These are phyloP conservation scores for Pseudolycoriella hygida DNA, from an alignment of 2,888 invertebrate species.

Conservation along the genomic window DNA sequence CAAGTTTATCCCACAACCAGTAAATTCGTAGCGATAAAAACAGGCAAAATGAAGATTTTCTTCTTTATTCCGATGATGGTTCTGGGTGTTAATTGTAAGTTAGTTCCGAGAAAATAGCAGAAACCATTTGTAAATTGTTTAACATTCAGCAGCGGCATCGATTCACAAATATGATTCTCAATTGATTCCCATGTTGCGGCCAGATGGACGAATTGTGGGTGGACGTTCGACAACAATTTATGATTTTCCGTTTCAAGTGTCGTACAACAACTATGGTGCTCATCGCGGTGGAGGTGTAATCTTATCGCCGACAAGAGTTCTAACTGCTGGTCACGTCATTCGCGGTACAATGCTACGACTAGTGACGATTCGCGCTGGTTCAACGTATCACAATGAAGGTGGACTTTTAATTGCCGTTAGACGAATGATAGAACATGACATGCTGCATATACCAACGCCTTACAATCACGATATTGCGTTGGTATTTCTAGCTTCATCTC, in stretches of 20 bases:
- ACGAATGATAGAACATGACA: neutral
- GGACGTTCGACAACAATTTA: neutral
- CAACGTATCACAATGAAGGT: slow-evolving; percentile 16
- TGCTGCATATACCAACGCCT: neutral
- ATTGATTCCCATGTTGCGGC: neutral
- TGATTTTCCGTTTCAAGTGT: neutral
- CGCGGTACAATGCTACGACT: neutral
- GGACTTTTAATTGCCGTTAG: slow-evolving; percentile 20
- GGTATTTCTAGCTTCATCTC: neutral
- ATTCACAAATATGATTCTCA: no score
- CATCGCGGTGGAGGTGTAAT: neutral
- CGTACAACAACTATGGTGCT: neutral
- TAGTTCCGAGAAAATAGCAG: no score
- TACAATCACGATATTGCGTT: neutral
- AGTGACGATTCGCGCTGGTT: neutral
- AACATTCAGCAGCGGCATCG: no score
- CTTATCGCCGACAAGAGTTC: neutral
- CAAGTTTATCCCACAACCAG: no score
- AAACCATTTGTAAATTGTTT: no score
- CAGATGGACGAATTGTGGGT: neutral
- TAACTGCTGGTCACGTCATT: neutral
- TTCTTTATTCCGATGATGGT: no score
- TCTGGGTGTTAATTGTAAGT: no score
- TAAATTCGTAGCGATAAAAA: no score
- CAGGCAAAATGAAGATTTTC: no score